A percentile compares a stretch with the other conserved stretches of the same genome.
phyloP scores from a whole-genome alignment of 2,797 vertebrate genomes.

The Eulemur mongoz region DNA sequence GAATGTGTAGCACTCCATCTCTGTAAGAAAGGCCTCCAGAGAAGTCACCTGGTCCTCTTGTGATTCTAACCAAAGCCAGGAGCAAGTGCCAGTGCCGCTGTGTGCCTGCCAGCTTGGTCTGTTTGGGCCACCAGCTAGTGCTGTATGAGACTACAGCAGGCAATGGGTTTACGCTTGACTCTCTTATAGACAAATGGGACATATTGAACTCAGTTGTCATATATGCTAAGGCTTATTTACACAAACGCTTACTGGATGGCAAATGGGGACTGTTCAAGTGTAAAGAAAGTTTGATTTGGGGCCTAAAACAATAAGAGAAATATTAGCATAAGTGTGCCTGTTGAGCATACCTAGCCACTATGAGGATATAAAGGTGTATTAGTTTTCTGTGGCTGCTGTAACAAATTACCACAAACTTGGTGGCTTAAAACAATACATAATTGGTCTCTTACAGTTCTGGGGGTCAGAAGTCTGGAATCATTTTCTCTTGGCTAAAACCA shows the following conservation, averaged over 20 bases:
- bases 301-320: neutral
- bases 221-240: neutral
- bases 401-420: neutral
- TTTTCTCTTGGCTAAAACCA: neutral
- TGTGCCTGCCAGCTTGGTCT: neutral
- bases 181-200: neutral
- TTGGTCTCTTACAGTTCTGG: neutral
- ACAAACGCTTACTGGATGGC: neutral
- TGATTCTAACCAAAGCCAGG: neutral
- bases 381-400: neutral
- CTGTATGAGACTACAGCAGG: neutral
- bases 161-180: neutral
- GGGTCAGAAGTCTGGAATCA: neutral
- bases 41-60: neutral
- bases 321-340: neutral
- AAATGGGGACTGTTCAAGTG: neutral
- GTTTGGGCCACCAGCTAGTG: neutral
- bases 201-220: neutral
- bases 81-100: neutral
- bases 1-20: neutral
- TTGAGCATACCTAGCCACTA: too few relatives aligned
- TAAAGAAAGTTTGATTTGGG: neutral
- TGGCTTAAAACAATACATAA: neutral
- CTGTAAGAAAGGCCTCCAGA: neutral
- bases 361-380: fast-evolving